Base-by-base conservation (phyloP, 2,888 invertebrate genomes). In the Agonopterix arenella region DNA sequence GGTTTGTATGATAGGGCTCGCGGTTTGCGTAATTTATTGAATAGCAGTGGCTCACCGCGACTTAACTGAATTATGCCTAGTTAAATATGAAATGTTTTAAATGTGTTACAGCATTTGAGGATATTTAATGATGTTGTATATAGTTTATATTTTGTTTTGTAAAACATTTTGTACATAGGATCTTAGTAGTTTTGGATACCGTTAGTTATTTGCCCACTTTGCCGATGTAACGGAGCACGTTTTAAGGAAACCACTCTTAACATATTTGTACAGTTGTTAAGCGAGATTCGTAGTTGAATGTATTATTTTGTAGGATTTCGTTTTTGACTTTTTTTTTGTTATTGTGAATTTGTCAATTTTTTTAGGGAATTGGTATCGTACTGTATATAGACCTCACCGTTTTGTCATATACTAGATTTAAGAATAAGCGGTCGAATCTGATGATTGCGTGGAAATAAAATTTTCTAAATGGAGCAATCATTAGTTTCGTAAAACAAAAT, bases 291-390 rank as follows among this genome's bases (percentile, higher is more conserved):
- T 84, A 86, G 79, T 78, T 82, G 80, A 85, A 84, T 81, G 76
- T 78, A 80, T 82, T 85, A 82, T 79, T 82, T 84, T 80, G 10
- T 81, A 85, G 76, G 76, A 70, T 76, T 83, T 83, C 71, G 78
- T 81, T 85, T 84, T 78, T 77, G 73, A 79, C 69, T 68, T 73
- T 76, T 73, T 76, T 73, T 89, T 91, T 91, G 88, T 91, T 91
- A 90, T 80, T 90, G 91, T 91, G 91, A 91, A 91, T 91, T 91
- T 91, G 91, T 92, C 91, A 92, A 91, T 92, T 92, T 91, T 73
- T 91, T 91, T 92, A 91, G 91, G 92, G 91, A 91, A 91, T 91
- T 90, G 91, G 92, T 91, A 91, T 91, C 83, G 90, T 91, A 91
- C 90, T 91, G 92, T 91, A 91, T 84, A 89, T 86, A 89, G 76